These are phyloP conservation scores for Rhopalosiphum maidis DNA, from an alignment of 1,140 invertebrate species.

Conservation along the genomic window DNA sequence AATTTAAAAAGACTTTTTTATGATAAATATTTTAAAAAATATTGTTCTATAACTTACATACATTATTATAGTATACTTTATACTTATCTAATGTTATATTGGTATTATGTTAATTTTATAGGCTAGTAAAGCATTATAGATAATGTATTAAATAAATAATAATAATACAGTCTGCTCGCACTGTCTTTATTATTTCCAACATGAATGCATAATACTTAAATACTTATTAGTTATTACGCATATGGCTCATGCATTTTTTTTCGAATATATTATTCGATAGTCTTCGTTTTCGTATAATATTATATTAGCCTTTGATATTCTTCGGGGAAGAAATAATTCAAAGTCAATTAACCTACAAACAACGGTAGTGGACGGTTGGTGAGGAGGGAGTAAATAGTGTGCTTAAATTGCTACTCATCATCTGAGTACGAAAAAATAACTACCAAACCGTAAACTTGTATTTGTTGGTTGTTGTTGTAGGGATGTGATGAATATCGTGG, in stretches of 20 bases:
- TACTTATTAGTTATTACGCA: background rate
- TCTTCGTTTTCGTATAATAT: background rate
- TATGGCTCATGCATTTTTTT: background rate
- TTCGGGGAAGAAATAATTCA: background rate
- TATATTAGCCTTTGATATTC: background rate
- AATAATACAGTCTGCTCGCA: background rate
- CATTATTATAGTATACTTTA: background rate
- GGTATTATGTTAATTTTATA: background rate
- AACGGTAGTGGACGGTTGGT: background rate
- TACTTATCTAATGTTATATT: background rate
- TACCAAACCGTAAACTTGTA: background rate
- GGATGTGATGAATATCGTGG: background rate
- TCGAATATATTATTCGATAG: background rate
- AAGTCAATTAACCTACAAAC: background rate
- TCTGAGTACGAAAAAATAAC: background rate
- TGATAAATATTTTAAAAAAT: background rate
- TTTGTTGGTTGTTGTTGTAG: background rate
- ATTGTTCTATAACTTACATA: background rate
- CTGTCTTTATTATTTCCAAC: background rate
- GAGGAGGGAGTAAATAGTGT: background rate
- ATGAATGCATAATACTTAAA: background rate
- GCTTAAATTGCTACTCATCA: background rate
- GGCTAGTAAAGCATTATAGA: background rate
- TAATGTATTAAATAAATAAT: background rate
- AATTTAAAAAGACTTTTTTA: background rate